phyloP scores from a whole-genome alignment of 2,113 vertebrate species.

The Cyprinodon brontotheroides region DNA sequence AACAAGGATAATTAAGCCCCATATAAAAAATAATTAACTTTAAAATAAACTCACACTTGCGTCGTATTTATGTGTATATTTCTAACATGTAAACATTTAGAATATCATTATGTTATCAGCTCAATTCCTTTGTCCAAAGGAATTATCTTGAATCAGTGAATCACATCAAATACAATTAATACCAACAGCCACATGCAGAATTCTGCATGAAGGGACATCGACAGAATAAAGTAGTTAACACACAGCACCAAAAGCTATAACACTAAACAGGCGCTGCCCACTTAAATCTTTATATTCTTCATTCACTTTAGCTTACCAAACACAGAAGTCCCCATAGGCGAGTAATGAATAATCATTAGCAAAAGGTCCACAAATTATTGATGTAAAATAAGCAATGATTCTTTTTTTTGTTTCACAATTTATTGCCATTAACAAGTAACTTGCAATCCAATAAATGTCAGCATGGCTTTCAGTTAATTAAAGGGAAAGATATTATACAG shows the following conservation, averaged over 20 bases:
- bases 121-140: not conserved
- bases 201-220: constrained; percentile 30
- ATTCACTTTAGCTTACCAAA: constrained; percentile 78
- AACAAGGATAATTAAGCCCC: not conserved
- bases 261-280: constrained; percentile 68
- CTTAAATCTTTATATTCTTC: constrained; percentile 77
- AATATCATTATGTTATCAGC: not conserved
- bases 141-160: constrained; percentile 3
- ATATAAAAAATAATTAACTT: too few relatives aligned
- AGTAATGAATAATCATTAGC: constrained; percentile 80
- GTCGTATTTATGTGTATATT: not conserved
- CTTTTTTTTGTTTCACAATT: constrained; percentile 85
- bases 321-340: constrained; percentile 70
- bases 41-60: not conserved
- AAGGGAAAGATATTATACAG: constrained; percentile 98
- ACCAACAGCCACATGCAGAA: constrained; percentile 35
- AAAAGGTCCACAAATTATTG: constrained; percentile 84
- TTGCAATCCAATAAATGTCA: constrained; percentile 97
- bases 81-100: not conserved
- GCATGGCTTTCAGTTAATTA: constrained; percentile 99
- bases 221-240: constrained; percentile 47
- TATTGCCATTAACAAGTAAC: constrained; percentile 94
- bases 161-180: constrained; percentile 31
- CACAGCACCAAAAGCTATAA: constrained; percentile 55
- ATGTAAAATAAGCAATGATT: constrained; percentile 87